Base-by-base conservation (phyloP, 1,140 invertebrate species). In the Saccostrea glomerata region DNA sequence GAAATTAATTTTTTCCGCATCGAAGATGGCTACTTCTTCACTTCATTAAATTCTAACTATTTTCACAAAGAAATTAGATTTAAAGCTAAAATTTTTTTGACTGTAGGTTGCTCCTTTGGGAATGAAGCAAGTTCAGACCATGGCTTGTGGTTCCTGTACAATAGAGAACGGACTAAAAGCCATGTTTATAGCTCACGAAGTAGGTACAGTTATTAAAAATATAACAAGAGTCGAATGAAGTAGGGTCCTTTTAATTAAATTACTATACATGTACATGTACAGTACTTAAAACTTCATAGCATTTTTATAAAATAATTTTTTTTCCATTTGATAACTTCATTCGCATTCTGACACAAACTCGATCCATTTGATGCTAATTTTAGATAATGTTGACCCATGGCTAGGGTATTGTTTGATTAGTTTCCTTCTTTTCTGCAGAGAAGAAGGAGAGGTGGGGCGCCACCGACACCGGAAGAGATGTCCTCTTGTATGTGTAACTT, bases 401-500 rank as follows among this genome's bases (percentile, higher is more conserved):
- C 17, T 20, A 66, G 0, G 5, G 20, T 63, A n/a, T 20, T 66
- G 20, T n/a, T n/a, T 66, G n/a, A 66, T 66, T n/a, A 66, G 23
- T 17, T 23, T 20, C 15, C 60, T 20, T 82, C 2, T 63, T 86
- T 89, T 83, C 89, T 84, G 20, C 30, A 83, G 55, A 83, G 82
- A 36, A 93, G 96, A 87, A 92, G 97, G 93, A 95, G 97, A 56
- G 97, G 96, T 88, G 96, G 96, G 56, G 90, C 95, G 23, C 95
- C 96, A 11, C 97, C 98, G 89, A 97, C 97, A 0, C 95, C 96
- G 82, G 97, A 98, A 90, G 98, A 99, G 94, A 96, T 97, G 85
- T 95, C 96, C 63, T 97, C 97, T 0, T 98, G 97, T 93, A 97
- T 99, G 97, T 95, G 97, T 0, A 99, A 99, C 94, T 94, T 97